Evolutionary conservation across 2,888 invertebrate genomes (phyloP).

Genomic region (Hermodice carunculata): DNA sequence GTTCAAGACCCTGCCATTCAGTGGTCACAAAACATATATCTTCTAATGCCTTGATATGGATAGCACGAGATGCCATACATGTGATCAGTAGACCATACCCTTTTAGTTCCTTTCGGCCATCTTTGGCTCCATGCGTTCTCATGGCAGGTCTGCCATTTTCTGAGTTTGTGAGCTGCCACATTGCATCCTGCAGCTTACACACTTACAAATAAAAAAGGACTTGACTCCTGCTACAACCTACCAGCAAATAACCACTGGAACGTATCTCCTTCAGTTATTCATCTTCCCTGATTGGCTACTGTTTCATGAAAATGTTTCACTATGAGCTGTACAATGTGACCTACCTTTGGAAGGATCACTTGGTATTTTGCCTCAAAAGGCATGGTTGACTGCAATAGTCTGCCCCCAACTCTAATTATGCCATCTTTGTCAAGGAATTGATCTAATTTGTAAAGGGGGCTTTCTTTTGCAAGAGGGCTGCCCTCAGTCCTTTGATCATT

Average conservation of each 20-base stretch:
- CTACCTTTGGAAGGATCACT: constrained; percentile 40
- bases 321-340: constrained; percentile 29
- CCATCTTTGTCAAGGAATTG: constrained; percentile 35
- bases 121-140: constrained; percentile 11
- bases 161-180: constrained; percentile 9
- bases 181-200: constrained; percentile 15
- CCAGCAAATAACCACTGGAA: constrained; percentile 11
- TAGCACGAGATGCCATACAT: constrained; percentile 36
- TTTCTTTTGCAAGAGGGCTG: background rate
- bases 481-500: background rate
- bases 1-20: too few species aligned
- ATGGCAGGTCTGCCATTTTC: constrained; percentile 33
- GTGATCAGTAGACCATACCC: constrained; percentile 15
- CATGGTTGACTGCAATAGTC: constrained; percentile 27
- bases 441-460: constrained; percentile 23
- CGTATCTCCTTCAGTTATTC: constrained; percentile 13
- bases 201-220: background rate
- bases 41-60: constrained; percentile 44
- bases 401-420: constrained; percentile 43
- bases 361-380: constrained; percentile 30
- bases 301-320: constrained; percentile 5
- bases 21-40: too few species aligned
- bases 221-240: background rate
- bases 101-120: constrained; percentile 2
- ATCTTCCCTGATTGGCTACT: constrained; percentile 15